Evolutionary conservation across 2,888 invertebrate genomes (phyloP).

Genomic region (Ceraclea dissimilis): DNA sequence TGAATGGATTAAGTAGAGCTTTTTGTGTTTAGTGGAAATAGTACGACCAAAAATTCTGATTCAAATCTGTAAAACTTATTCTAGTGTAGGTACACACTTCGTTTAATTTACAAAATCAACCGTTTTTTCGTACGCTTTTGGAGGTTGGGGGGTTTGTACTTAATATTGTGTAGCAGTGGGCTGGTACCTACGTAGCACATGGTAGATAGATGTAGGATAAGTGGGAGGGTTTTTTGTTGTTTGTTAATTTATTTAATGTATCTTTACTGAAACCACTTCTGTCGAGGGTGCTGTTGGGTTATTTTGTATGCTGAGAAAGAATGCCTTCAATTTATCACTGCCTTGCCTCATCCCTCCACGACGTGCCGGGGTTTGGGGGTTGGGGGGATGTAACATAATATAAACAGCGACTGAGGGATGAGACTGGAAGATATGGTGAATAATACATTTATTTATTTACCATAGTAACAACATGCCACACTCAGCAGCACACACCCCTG

Average conservation of each 20-base stretch:
- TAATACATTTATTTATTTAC: no score
- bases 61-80: not conserved
- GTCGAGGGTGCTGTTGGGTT: not conserved
- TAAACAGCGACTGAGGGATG: no score
- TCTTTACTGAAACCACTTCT: conserved; percentile 1
- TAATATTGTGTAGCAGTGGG: no score
- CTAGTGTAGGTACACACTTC: not conserved
- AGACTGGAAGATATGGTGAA: no score
- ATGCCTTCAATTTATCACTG: conserved; percentile 6
- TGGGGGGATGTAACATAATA: no score
- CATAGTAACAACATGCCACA: no score
- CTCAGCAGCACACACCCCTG: not conserved
- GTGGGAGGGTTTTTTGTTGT: not conserved
- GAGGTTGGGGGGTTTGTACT: not conserved
- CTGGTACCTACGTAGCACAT: no score
- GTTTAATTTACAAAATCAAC: not conserved
- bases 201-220: no score
- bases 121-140: not conserved
- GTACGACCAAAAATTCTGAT: not conserved
- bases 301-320: conserved; percentile 3
- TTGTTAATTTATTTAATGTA: conserved; percentile 2
- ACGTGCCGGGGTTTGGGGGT: not conserved
- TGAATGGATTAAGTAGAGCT: no score
- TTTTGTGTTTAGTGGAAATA: no score
- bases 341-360: not conserved